Evolutionary conservation across 2,888 invertebrate genomes (phyloP).

Genomic region (Agrochola lota): DNA sequence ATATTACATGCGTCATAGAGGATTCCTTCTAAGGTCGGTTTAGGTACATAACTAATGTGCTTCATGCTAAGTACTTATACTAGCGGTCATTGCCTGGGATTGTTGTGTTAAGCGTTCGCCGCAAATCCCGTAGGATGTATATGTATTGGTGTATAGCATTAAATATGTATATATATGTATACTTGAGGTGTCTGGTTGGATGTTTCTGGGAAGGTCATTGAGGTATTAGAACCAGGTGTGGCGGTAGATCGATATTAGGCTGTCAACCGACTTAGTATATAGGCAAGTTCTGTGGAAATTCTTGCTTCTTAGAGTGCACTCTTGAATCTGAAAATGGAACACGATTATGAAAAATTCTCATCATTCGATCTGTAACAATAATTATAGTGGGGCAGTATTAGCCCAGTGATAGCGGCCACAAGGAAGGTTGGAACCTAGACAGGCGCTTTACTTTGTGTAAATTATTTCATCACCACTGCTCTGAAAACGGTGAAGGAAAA

Average conservation of each 20-base stretch:
- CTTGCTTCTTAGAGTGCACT: too few species aligned
- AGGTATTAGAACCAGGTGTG: not conserved
- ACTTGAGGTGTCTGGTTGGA: not conserved
- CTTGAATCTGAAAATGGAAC: not conserved
- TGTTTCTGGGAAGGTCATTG: not conserved
- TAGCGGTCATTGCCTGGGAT: slow-evolving; percentile 23
- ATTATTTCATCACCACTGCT: too few species aligned
- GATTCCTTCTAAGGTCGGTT: slow-evolving; percentile 18
- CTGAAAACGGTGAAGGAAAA: too few species aligned
- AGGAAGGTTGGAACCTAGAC: too few species aligned
- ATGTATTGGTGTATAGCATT: slow-evolving; percentile 6
- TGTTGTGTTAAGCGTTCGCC: slow-evolving; percentile 26
- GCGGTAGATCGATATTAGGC: not conserved
- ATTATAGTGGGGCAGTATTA: too few species aligned
- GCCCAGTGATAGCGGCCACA: too few species aligned
- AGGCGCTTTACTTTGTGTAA: too few species aligned
- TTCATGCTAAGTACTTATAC: slow-evolving; percentile 3
- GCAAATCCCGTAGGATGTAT: slow-evolving; percentile 29
- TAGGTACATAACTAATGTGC: slow-evolving; percentile 24
- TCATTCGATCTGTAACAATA: not conserved
- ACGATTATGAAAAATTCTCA: not conserved
- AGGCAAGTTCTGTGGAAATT: not conserved
- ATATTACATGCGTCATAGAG: slow-evolving; percentile 24
- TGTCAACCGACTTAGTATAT: not conserved
- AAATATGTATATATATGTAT: slow-evolving; percentile 3